Base-by-base conservation (phyloP, 37 sponge, comb jelly and placozoan genomes). In the Theonella swinhoei region DNA sequence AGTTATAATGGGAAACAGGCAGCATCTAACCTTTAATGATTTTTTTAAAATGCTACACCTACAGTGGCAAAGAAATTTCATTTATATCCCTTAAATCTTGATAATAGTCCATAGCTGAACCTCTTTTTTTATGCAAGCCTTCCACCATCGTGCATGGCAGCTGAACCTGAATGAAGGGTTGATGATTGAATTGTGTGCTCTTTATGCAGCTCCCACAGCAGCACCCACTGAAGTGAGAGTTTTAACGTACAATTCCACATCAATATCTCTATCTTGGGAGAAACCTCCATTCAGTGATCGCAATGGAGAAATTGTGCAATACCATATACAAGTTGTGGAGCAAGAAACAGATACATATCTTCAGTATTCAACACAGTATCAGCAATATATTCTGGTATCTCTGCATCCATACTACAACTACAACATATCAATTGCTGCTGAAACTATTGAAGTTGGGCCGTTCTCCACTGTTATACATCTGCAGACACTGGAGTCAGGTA, bases 271-370 rank as follows among this genome's bases (percentile, higher is more conserved):
- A 5, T 22, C 0, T n/a, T 83, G 84, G 84, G 39, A 64, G 35
- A 66, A 58, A 39, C 84, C 75, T 28, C 29, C 9, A 1, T 39
- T 39, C 14, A 24, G 30, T 68, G 65, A 83, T 25, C 29, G 40
- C 22, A 83, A 83, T 83, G 84, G 84, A 32, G 38, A 61, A 24
- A 42, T 83, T 28, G 59, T 17, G 5, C 9, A 20, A 19, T 83
- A 83, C 39, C 19, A 25, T 25, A 63, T 83, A n/a, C 62, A 30
- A 11, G 30, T 83, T 36, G 36, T 61, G 25, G 74, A 62, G 61
- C 19, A 32, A 38, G 83, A 82, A 72, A 72, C 83, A 23, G 19
- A 23, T 25, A 39, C 42, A 36, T 1, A 8, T 47, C 14, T 14
- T 47, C 11, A 47, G 54, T 47, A 47, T 14, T 22, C n/a, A 8